Evolutionary conservation across 2,797 vertebrate species (phyloP).

Genomic region (Falco naumanni): DNA sequence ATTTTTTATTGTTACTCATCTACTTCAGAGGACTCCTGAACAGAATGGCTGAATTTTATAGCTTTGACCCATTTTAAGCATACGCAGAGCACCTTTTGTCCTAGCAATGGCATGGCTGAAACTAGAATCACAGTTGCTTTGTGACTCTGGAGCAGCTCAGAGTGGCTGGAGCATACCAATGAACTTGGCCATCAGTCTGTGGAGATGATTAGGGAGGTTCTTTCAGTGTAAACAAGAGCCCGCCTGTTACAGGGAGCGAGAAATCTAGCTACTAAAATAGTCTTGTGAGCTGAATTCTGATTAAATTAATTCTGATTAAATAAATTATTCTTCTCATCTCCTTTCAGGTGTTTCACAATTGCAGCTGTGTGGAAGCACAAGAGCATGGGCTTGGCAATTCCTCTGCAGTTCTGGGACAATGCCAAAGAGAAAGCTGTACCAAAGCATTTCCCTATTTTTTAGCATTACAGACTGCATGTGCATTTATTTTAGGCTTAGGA

Average conservation of each 20-base stretch:
- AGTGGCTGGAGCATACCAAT: neutral
- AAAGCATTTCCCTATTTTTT: conserved; percentile 85
- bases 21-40: neutral
- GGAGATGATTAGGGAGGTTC: neutral
- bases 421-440: conserved; percentile 81
- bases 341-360: conserved; percentile 89
- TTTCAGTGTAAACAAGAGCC: neutral
- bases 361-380: conserved; percentile 84
- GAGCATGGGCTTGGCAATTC: conserved; percentile 69
- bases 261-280: neutral
- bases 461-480: conserved; percentile 76
- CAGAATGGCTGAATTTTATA: neutral
- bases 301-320: neutral
- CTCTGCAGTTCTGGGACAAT: conserved; percentile 85
- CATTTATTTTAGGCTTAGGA: conserved; percentile 81
- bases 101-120: neutral
- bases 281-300: neutral
- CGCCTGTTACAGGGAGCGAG: neutral
- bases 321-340: neutral
- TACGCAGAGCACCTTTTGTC: neutral
- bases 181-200: neutral
- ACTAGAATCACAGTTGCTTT: neutral
- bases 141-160: neutral
- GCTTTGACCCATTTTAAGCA: neutral
- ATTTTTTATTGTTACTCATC: neutral